Base-by-base conservation (phyloP, 2,797 vertebrate species). In the Caiman crocodilus region DNA sequence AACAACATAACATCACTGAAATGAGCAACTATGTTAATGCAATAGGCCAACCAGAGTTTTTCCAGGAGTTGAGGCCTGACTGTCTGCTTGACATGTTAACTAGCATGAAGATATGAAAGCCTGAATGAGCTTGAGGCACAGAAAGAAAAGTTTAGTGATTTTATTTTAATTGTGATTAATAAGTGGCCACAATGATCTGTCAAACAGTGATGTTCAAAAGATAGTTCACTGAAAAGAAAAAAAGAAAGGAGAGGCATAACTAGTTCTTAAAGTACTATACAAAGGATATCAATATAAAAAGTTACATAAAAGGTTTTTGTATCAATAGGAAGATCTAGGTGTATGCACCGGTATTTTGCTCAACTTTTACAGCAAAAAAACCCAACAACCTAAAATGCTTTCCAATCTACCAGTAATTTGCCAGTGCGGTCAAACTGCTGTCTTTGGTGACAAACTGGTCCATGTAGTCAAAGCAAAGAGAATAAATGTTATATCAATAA, bases 291-390 rank as follows among this genome's bases (percentile, higher is more conserved):
- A 87, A 85, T 13, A 59, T 42, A 73, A 88, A 88, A 82, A 82
- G 80, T 71, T 84, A 20, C n/a, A 58, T 71, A 89, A 87, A 94
- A 87, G 0, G 25, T 61, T 30, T 67, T 1, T 1, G 67, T 59
- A 88, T 59, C 0, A 0, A 83, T 79, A 91, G 14, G 32, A 60
- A 32, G 94, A 92, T 50, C 59, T 77, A 88, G 90, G 90, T 81
- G 89, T 88, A 93, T 88, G 59, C 42, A 18, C 75, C 28, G n/a
- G 50, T 58, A 28, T 60, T 93, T 84, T 82, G 67, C 50, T 92
- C 75, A 79, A 87, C 89, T 35, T 85, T 90, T 90, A 71, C 69
- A 85, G 10, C 9, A 87, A 89, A 82, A 95, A 96, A 94, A 95
- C 35, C 35, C 35, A 71, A 7, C 73, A 90, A 94, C 63, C 79